These are phyloP conservation scores for Coendou prehensilis DNA, from an alignment of 2,797 vertebrate species.

Conservation along the genomic window DNA sequence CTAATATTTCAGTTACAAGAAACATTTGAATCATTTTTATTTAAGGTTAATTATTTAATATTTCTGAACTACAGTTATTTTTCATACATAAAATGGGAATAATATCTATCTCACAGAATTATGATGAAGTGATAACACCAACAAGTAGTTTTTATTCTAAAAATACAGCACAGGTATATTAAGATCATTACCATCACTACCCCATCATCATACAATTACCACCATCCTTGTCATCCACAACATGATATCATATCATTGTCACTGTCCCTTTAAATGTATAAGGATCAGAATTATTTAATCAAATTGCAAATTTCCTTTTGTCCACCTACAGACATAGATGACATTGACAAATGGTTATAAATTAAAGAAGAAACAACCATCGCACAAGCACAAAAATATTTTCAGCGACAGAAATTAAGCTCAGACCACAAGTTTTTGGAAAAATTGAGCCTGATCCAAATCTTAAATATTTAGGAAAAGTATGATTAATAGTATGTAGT, in stretches of 20 bases:
- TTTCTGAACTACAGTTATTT: neutral
- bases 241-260: neutral
- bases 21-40: neutral
- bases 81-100: neutral
- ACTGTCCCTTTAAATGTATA: neutral
- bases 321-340: neutral
- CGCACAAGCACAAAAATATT: neutral
- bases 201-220: neutral
- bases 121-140: neutral
- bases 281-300: neutral
- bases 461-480: neutral
- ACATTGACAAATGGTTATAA: neutral
- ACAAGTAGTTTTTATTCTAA: neutral
- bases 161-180: neutral
- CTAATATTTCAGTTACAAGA: constrained; percentile 13
- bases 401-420: neutral
- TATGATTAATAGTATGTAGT: neutral
- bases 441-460: neutral
- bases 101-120: neutral
- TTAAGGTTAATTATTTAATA: neutral
- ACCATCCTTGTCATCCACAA: neutral
- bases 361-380: constrained; percentile 1
- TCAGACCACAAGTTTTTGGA: neutral
- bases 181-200: neutral
- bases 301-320: neutral